Evolutionary conservation across 2,888 invertebrate genomes (phyloP).

Genomic region (Diarsia mendica): DNA sequence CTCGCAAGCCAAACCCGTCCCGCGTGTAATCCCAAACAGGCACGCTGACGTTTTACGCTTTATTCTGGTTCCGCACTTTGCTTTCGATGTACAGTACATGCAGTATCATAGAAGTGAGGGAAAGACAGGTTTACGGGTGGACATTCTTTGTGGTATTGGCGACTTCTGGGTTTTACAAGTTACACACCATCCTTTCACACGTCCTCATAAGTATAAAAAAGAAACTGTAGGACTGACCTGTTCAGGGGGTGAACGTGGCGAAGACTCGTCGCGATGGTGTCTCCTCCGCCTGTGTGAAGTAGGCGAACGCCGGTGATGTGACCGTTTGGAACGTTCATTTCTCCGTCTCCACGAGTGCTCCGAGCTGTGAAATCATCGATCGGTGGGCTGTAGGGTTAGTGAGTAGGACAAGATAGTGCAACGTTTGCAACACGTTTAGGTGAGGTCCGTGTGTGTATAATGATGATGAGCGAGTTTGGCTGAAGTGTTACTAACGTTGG

Average conservation of each 20-base stretch:
- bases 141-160: conserved; percentile 79
- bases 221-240: conserved; percentile 86
- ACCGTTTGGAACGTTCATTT: conserved; percentile 96
- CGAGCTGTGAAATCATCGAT: conserved; percentile 92
- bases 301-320: conserved; percentile 95
- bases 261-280: conserved; percentile 88
- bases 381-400: conserved; percentile 90
- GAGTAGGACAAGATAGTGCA: conserved; percentile 75
- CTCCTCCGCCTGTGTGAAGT: conserved; percentile 94
- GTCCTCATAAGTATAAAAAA: conserved; percentile 73
- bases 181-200: conserved; percentile 77
- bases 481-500: conserved; percentile 83
- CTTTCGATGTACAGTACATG: conserved; percentile 75
- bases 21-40: conserved; percentile 84
- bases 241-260: conserved; percentile 87
- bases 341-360: conserved; percentile 95
- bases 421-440: conserved; percentile 75
- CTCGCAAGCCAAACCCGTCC: conserved; percentile 87
- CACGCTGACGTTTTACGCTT: conserved; percentile 86
- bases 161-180: conserved; percentile 79
- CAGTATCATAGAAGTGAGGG: conserved; percentile 68
- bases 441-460: conserved; percentile 79
- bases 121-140: conserved; percentile 84
- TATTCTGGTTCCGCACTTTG: conserved; percentile 87
- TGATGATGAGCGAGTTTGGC: conserved; percentile 54